These are phyloP conservation scores for Boloria euphrosyne DNA, from an alignment of 2,888 invertebrate genomes.

Conservation along the genomic window DNA sequence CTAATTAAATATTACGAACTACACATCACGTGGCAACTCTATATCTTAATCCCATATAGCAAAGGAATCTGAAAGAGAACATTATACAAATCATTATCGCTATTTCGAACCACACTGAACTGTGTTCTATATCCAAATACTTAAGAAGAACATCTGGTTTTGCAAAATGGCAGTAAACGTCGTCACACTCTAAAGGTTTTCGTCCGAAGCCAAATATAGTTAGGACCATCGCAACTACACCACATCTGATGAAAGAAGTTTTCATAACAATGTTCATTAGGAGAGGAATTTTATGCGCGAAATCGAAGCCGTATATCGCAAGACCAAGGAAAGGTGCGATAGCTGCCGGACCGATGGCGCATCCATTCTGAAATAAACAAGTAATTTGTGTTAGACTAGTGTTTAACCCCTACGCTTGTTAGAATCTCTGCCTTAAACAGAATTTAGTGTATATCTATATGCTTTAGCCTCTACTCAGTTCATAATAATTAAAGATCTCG, in stretches of 20 bases:
- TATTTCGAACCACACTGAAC: slow-evolving; percentile 83
- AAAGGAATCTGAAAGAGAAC: slow-evolving; percentile 80
- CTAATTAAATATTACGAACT: slow-evolving; percentile 43
- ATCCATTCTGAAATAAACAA: slow-evolving; percentile 83
- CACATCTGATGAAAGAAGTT: slow-evolving; percentile 85
- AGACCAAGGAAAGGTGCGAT: slow-evolving; percentile 86
- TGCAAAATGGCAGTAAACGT: slow-evolving; percentile 85
- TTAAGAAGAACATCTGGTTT: slow-evolving; percentile 84
- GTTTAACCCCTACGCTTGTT: too few relatives aligned
- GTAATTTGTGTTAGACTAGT: not conserved
- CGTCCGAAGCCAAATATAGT: slow-evolving; percentile 85
- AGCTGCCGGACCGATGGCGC: slow-evolving; percentile 84
- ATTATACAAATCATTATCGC: slow-evolving; percentile 75
- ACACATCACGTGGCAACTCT: slow-evolving; percentile 72
- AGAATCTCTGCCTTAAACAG: too few relatives aligned
- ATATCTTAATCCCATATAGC: slow-evolving; percentile 82
- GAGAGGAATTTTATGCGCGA: slow-evolving; percentile 84
- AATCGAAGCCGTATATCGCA: slow-evolving; percentile 87
- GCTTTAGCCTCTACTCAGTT: too few relatives aligned
- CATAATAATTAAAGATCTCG: too few relatives aligned
- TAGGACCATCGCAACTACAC: slow-evolving; percentile 84
- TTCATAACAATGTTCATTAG: slow-evolving; percentile 85
- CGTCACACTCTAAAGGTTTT: slow-evolving; percentile 79
- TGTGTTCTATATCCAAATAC: slow-evolving; percentile 82
- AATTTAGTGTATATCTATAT: too few relatives aligned